These are phyloP conservation scores for Melitaea athalia DNA, from an alignment of 2,888 invertebrate genomes.

Conservation along the genomic window DNA sequence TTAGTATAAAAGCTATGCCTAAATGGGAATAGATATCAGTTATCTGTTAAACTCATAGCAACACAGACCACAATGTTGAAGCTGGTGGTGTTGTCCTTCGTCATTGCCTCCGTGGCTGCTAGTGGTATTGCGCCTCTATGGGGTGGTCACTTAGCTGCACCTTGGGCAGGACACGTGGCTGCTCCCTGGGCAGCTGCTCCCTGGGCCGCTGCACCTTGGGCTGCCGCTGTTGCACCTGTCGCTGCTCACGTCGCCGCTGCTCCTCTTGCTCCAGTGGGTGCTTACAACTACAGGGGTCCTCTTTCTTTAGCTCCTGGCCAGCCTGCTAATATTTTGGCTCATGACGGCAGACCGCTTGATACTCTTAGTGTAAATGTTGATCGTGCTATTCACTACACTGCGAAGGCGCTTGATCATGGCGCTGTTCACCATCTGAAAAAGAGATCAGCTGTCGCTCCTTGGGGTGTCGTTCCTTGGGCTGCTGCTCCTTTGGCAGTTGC, in stretches of 20 bases:
- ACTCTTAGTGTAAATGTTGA: slow-evolving; percentile 76
- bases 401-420: slow-evolving; percentile 62
- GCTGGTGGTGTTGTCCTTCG: slow-evolving; percentile 84
- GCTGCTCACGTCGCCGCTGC: slow-evolving; percentile 52
- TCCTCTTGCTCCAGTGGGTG: slow-evolving; percentile 51
- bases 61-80: slow-evolving; percentile 81
- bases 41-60: slow-evolving; percentile 56
- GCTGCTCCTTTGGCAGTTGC: slow-evolving; percentile 51
- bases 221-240: slow-evolving; percentile 54
- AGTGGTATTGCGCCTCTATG: slow-evolving; percentile 50
- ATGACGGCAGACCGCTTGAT: slow-evolving; percentile 75
- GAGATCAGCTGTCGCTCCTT: slow-evolving; percentile 57
- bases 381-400: slow-evolving; percentile 70
- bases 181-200: slow-evolving; percentile 46
- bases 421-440: slow-evolving; percentile 61
- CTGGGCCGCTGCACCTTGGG: slow-evolving; percentile 47
- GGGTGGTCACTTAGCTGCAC: slow-evolving; percentile 34
- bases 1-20: slow-evolving; percentile 67
- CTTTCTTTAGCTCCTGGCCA: slow-evolving; percentile 72
- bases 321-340: slow-evolving; percentile 72
- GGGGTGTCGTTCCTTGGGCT: slow-evolving; percentile 45
- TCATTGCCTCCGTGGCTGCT: slow-evolving; percentile 82
- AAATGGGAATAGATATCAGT: slow-evolving; percentile 63
- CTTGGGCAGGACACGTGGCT: slow-evolving; percentile 47
- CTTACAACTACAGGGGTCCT: slow-evolving; percentile 72